A percentile compares a stretch with the other conserved stretches of the same genome.
Evolutionary conservation across 2,797 vertebrate species (phyloP).

Genomic region (Hybognathus amarus): DNA sequence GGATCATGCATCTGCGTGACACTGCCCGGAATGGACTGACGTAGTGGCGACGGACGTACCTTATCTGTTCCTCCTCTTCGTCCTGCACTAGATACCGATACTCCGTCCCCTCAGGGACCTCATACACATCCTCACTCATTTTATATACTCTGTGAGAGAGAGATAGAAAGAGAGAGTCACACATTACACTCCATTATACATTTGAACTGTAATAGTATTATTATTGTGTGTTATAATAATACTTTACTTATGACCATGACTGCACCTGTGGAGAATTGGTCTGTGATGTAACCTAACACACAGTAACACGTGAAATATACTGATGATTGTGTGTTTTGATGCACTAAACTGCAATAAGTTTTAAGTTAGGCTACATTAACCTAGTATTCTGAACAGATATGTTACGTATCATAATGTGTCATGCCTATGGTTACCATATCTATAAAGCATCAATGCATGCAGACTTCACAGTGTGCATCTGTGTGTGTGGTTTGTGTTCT

Average conservation of each 20-base stretch:
- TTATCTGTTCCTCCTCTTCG: conserved; percentile 74
- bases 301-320: not conserved
- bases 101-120: conserved; percentile 74
- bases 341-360: not conserved
- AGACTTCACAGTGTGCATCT: not conserved
- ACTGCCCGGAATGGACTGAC: conserved; percentile 74
- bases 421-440: not conserved
- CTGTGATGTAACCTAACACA: not conserved
- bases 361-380: not conserved
- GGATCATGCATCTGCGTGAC: conserved; percentile 72
- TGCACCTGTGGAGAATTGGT: not conserved
- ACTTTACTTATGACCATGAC: not conserved
- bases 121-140: conserved; percentile 76
- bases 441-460: not conserved
- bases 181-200: not conserved
- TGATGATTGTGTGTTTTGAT: not conserved
- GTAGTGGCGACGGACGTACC: conserved; percentile 72
- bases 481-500: not conserved
- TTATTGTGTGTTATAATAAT: not conserved
- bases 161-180: too few relatives aligned
- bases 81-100: conserved; percentile 82
- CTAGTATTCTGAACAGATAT: not conserved
- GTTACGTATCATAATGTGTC: not conserved
- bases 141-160: conserved; percentile 59
- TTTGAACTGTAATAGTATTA: not conserved